Evolutionary conservation across 2,888 invertebrate genomes (phyloP).

Genomic region (Julus scanicus): DNA sequence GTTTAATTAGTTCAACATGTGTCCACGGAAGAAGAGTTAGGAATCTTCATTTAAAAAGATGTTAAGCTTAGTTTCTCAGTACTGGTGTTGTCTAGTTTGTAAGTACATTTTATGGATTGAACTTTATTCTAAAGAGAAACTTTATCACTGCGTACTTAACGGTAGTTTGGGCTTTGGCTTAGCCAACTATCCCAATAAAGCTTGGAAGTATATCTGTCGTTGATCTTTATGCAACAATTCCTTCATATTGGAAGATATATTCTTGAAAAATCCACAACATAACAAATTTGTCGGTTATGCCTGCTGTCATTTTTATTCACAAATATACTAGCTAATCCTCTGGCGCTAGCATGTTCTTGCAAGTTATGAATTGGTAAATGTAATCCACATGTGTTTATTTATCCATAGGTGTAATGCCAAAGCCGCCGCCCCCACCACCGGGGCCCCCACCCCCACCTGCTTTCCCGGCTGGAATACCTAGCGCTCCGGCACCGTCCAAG

Average conservation of each 20-base stretch:
- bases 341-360: background rate
- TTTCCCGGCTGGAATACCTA: slow-evolving; percentile 53
- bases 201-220: background rate
- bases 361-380: background rate
- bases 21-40: slow-evolving; percentile 1
- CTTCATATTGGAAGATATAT: too few relatives aligned
- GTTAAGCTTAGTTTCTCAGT: background rate
- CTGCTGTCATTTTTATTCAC: too few relatives aligned
- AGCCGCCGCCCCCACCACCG: slow-evolving; percentile 60
- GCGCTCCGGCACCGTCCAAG: slow-evolving; percentile 20
- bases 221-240: background rate
- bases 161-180: too few relatives aligned
- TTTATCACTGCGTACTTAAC: too few relatives aligned
- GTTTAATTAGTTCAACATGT: background rate
- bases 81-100: background rate
- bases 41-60: background rate
- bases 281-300: too few relatives aligned
- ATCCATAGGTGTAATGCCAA: slow-evolving; percentile 41
- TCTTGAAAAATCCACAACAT: too few relatives aligned
- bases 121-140: background rate
- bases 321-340: background rate
- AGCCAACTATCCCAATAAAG: too few relatives aligned
- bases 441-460: slow-evolving; percentile 60
- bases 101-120: background rate
- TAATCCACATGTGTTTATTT: background rate